phyloP scores from a whole-genome alignment of 2,113 vertebrate genomes.

The Grammomys surdaster region DNA sequence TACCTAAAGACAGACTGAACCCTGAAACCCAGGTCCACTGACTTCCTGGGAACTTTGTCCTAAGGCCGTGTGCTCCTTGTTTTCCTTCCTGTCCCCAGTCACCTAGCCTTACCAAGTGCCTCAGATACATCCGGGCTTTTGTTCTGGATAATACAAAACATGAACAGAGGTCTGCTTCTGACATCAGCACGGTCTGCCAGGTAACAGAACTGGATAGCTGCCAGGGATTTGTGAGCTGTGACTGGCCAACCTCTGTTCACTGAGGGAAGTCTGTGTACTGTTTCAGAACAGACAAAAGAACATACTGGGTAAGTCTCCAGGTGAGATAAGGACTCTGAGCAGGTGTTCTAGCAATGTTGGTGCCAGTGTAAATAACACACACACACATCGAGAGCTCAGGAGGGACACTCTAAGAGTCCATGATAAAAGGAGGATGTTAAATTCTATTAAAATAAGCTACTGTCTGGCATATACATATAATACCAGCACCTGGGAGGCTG shows the following conservation, averaged over 20 bases:
- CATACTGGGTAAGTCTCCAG: background rate
- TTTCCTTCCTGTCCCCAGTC: background rate
- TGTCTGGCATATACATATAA: background rate
- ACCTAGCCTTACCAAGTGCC: background rate
- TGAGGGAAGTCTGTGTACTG: background rate
- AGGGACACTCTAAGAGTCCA: background rate
- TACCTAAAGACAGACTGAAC: background rate
- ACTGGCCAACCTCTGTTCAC: background rate
- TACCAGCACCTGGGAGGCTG: background rate
- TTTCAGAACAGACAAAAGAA: background rate
- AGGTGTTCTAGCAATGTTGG: background rate
- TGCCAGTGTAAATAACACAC: background rate
- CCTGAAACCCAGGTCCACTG: background rate
- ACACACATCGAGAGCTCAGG: background rate
- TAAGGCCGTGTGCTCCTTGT: background rate
- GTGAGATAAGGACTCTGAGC: background rate
- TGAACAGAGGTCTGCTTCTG: background rate
- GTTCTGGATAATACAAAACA: slow-evolving; percentile 42
- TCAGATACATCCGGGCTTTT: slow-evolving; percentile 26
- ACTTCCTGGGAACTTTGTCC: background rate
- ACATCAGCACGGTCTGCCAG: background rate
- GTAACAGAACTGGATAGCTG: background rate
- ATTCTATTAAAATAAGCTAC: background rate
- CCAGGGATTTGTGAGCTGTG: background rate
- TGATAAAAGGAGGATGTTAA: background rate